A percentile compares a stretch with the other conserved stretches of the same genome.
Conservation (phyloP, 2,888 invertebrate genomes). For the Phasia obesa region DNA sequence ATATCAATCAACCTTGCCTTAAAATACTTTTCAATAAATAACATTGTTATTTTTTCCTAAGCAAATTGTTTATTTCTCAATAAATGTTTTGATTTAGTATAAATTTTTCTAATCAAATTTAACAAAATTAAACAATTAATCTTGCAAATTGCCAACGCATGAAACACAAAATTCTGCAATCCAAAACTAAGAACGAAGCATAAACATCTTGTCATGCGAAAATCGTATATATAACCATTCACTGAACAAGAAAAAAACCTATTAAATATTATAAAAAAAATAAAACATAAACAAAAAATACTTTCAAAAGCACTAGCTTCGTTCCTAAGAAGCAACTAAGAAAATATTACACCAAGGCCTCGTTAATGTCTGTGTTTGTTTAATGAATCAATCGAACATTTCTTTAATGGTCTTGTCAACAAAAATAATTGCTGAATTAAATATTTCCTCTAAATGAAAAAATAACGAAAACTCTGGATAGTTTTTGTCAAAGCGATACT, state of each 20-base stretch:
- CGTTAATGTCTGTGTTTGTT: too few relatives aligned
- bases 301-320: not conserved
- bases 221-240: conserved; percentile 51
- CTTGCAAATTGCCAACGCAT: conserved; percentile 33
- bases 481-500: too few relatives aligned
- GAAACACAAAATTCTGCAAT: conserved; percentile 18
- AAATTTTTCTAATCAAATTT: conserved; percentile 43
- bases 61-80: conserved; percentile 38
- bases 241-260: not conserved
- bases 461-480: too few relatives aligned
- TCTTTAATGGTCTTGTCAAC: too few relatives aligned
- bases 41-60: too few relatives aligned
- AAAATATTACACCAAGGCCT: too few relatives aligned
- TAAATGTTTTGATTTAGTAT: conserved; percentile 18
- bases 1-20: too few relatives aligned
- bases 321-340: too few relatives aligned
- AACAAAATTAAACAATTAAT: conserved; percentile 64
- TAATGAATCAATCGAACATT: too few relatives aligned
- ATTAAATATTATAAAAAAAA: conserved; percentile 10
- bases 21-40: too few relatives aligned
- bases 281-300: conserved; percentile 21
- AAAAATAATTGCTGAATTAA: too few relatives aligned
- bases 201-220: conserved; percentile 66
- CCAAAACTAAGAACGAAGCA: conserved; percentile 45
- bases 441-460: too few relatives aligned